A percentile compares a stretch with the other conserved stretches of the same genome.
Evolutionary conservation across 2,888 invertebrate genomes (phyloP).

Genomic region (Amphipoea lucens): DNA sequence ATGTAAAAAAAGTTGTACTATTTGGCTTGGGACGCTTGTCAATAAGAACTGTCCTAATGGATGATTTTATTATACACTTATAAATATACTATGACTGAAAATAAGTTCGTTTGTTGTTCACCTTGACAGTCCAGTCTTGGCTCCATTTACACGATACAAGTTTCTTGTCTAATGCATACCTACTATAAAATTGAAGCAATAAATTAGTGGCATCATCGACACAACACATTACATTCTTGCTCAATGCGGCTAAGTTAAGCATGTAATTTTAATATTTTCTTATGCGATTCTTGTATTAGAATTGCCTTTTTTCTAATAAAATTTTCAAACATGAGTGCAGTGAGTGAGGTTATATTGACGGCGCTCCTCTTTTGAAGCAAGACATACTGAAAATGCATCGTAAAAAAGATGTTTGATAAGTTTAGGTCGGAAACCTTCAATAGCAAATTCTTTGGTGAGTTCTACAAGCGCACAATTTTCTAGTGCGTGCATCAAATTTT

Average conservation of each 20-base stretch:
- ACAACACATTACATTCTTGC: neutral
- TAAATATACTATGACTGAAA: slow-evolving; percentile 23
- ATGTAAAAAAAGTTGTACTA: neutral
- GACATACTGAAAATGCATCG: neutral
- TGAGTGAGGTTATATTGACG: neutral
- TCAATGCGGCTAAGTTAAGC: neutral
- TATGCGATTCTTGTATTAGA: neutral
- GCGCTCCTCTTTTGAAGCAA: neutral
- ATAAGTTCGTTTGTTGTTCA: neutral
- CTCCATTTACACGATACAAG: too few species aligned
- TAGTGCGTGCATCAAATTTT: neutral
- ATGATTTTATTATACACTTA: slow-evolving; percentile 52
- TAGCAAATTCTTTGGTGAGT: neutral
- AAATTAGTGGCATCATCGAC: neutral
- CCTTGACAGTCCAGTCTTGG: neutral
- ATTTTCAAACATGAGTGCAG: neutral
- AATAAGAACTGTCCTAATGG: neutral
- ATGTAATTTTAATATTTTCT: neutral
- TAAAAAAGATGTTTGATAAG: neutral
- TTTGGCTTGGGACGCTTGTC: neutral
- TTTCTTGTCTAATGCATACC: neutral
- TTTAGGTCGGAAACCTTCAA: too few species aligned
- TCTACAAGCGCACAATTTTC: neutral
- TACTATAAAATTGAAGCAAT: neutral
- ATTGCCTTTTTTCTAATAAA: neutral